Base-by-base conservation (phyloP, 1,140 invertebrate genomes). In the Euschistus heros region DNA sequence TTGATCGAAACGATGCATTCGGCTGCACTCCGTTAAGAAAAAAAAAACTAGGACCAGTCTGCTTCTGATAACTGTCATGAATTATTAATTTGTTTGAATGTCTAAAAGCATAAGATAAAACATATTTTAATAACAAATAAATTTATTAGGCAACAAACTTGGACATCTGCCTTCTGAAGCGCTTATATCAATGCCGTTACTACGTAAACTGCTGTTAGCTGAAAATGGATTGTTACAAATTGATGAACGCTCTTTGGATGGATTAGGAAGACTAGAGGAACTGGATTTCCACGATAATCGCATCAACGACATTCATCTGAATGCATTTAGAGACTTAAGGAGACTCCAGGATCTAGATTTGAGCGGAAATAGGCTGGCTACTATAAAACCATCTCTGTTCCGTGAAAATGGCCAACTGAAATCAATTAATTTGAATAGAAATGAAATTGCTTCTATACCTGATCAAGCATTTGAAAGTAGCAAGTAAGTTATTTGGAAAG, bases 281-380 rank as follows among this genome's bases (percentile, higher is more conserved):
- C 72, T 94, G n/a, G 86, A 90, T 71, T 71, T 92, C 2, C 81
- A 81, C 62, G 82, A 85, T n/a, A 94, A 94, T 75, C 79, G 85
- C 71, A 75, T 94, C 20, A 76, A 82, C 2, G 78, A 77, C 0
- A 72, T 92, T 22, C 81, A 88, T 68, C 80, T 83, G 22, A 80
- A 84, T 62, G 80, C 85, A 24, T 81, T 93, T 3, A 76, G 78
- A 61, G 80, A 86, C 0, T 75, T 89, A 13, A 71, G 76, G 1
- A 77, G 81, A 33, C 72, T 92, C 0, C 79, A 82, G 14, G 59
- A 57, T 37, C 73, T 93, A 8, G 86, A 86, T 74, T 72, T 93
- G 13, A 80, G 84, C 44, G 84, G 88, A 24, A 94, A 93, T 74
- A 80, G 84, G 63, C 75, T 94, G 61, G 85, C 88, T 68, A 76